A percentile compares a stretch with the other conserved stretches of the same genome.
Conservation (phyloP, 35 echinoderm and acorn worm genomes). For the Stichopus chloronotus region DNA sequence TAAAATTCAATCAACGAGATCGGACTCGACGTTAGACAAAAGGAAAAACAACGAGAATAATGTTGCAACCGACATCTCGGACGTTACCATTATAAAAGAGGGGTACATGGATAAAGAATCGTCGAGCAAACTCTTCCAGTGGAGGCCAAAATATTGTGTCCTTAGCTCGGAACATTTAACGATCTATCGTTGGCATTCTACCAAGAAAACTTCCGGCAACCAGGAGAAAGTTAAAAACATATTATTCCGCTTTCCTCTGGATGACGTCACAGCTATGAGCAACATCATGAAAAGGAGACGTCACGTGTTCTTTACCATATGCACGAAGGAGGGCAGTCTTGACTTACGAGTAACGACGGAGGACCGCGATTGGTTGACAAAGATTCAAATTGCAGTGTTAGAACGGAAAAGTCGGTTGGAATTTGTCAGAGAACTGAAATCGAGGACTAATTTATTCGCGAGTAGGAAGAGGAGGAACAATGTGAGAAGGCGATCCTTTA, state of each 20-base stretch:
- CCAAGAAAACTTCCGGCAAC: slow-evolving; percentile 42
- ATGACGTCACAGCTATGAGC: slow-evolving; percentile 82
- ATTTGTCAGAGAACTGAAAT: slow-evolving; percentile 83
- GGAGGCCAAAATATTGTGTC: slow-evolving; percentile 79
- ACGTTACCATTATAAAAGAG: slow-evolving; percentile 72
- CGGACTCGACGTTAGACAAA: slow-evolving; percentile 16
- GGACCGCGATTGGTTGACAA: slow-evolving; percentile 82
- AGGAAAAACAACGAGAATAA: slow-evolving; percentile 16
- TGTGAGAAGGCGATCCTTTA: slow-evolving; percentile 71
- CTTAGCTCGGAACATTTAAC: slow-evolving; percentile 75
- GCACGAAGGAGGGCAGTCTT: slow-evolving; percentile 79
- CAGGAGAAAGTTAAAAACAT: slow-evolving; percentile 60
- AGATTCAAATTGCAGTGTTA: slow-evolving; percentile 84
- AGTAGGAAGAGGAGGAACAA: slow-evolving; percentile 77
- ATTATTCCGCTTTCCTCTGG: slow-evolving; percentile 71
- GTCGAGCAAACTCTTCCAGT: slow-evolving; percentile 70
- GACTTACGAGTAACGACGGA: slow-evolving; percentile 67
- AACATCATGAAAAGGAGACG: slow-evolving; percentile 79
- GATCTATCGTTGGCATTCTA: slow-evolving; percentile 70
- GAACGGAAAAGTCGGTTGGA: slow-evolving; percentile 64
- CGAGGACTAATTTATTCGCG: slow-evolving; percentile 80
- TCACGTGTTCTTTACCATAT: slow-evolving; percentile 81
- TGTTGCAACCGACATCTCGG: background rate
- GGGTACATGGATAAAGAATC: slow-evolving; percentile 86
- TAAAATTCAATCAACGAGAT: slow-evolving; percentile 33